Evolutionary conservation across 2,888 invertebrate genomes (phyloP).

Genomic region (Lepidochitona cinerea): DNA sequence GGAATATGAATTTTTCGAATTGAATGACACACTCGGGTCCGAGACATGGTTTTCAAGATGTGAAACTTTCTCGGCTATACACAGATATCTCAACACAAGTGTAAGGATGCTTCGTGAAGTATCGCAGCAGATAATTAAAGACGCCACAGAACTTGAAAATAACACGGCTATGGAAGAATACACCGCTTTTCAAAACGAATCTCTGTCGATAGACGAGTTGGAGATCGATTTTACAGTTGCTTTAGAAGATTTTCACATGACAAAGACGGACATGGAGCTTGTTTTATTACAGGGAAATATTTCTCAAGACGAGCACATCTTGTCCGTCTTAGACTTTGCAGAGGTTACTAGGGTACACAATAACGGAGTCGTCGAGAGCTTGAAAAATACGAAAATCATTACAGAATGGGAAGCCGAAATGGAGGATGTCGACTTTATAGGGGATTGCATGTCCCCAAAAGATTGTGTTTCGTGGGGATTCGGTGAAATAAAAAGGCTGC

Average conservation of each 20-base stretch:
- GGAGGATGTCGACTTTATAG: not conserved
- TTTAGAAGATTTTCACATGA: not conserved
- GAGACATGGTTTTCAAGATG: not conserved
- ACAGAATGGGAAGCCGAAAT: not conserved
- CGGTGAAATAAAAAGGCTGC: not conserved
- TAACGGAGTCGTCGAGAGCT: not conserved
- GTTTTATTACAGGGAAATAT: too few species aligned
- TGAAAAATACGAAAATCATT: not conserved
- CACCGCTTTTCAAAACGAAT: not conserved
- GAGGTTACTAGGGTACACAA: not conserved
- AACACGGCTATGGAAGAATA: not conserved
- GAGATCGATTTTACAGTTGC: not conserved
- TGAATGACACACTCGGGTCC: not conserved
- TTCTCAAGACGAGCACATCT: too few species aligned
- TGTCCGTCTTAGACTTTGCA: not conserved
- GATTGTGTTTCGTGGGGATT: not conserved
- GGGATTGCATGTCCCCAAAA: not conserved
- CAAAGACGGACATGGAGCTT: not conserved
- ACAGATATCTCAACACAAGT: not conserved
- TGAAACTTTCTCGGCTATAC: not conserved
- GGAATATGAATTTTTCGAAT: too few species aligned
- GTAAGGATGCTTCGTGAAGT: not conserved
- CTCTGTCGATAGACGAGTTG: not conserved
- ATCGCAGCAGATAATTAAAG: not conserved
- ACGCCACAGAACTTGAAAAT: not conserved